These are phyloP conservation scores for Cherax quadricarinatus DNA, from an alignment of 1,140 invertebrate genomes.

Conservation along the genomic window DNA sequence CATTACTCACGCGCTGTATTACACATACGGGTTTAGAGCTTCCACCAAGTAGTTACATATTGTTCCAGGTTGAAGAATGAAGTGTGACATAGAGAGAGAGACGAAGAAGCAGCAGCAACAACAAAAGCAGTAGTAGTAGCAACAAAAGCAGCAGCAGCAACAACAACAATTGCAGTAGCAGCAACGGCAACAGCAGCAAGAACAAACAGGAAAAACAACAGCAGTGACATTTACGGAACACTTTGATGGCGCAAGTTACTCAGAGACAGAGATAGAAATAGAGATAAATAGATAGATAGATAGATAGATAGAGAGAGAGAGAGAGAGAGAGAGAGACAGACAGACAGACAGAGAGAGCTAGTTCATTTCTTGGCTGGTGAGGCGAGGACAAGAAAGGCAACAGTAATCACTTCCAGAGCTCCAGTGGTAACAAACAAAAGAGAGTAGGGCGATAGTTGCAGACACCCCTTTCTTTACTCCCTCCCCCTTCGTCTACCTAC, in stretches of 20 bases:
- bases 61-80: no score
- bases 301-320: neutral
- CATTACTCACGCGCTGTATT: no score
- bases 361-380: neutral
- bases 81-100: no score
- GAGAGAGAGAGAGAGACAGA: constrained; percentile 9
- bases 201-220: neutral
- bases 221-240: neutral
- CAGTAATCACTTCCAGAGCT: neutral
- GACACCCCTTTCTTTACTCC: no score
- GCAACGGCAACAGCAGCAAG: no score
- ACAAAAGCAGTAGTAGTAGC: neutral
- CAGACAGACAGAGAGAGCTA: constrained; percentile 25
- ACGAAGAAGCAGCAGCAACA: neutral
- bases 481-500: no score
- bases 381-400: neutral
- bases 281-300: constrained; percentile 1
- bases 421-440: neutral
- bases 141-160: neutral
- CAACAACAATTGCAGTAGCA: neutral
- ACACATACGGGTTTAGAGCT: no score
- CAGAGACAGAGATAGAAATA: neutral
- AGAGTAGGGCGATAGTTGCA: neutral
- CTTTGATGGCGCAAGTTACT: no score
- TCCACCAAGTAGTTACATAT: no score